phyloP scores from a whole-genome alignment of 1,140 invertebrate genomes.

The Coenobita brevimanus region DNA sequence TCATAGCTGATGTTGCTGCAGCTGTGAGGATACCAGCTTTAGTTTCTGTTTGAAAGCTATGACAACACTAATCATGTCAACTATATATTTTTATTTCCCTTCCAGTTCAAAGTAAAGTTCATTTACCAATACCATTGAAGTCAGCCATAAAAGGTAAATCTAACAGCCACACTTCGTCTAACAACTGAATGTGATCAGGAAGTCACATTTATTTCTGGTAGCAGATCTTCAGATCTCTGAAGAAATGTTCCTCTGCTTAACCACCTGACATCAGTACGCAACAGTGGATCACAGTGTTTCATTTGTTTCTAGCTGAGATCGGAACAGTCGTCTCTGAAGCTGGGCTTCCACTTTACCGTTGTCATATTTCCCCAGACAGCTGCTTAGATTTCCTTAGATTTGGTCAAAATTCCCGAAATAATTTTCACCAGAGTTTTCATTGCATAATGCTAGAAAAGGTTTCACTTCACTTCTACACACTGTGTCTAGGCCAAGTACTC shows the following conservation, averaged over 20 bases:
- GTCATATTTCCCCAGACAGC: too few species aligned
- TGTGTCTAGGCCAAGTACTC: too few species aligned
- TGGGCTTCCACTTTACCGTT: too few species aligned
- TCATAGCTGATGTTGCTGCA: neutral
- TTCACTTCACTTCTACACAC: too few species aligned
- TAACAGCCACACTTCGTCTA: neutral
- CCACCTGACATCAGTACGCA: constrained; percentile 32
- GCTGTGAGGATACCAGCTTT: constrained; percentile 9
- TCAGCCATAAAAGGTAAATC: constrained; percentile 34
- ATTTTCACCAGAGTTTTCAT: too few species aligned
- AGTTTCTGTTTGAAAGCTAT: constrained; percentile 6
- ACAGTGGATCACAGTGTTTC: constrained; percentile 12
- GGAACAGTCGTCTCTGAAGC: constrained; percentile 24
- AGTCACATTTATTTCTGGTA: neutral
- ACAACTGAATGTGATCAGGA: constrained; percentile 1
- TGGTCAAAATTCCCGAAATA: too few species aligned
- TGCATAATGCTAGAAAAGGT: too few species aligned
- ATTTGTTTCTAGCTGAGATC: constrained; percentile 19
- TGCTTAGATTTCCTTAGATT: too few species aligned
- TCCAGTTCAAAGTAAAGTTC: constrained; percentile 2
- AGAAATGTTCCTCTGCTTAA: constrained; percentile 33
- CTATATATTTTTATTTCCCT: constrained; percentile 3
- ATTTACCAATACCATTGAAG: constrained; percentile 28
- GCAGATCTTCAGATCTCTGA: constrained; percentile 27
- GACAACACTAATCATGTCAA: constrained; percentile 18